These are phyloP conservation scores for Sebastes steindachneri DNA, from an alignment of 2,797 vertebrate genomes.

Conservation along the genomic window DNA sequence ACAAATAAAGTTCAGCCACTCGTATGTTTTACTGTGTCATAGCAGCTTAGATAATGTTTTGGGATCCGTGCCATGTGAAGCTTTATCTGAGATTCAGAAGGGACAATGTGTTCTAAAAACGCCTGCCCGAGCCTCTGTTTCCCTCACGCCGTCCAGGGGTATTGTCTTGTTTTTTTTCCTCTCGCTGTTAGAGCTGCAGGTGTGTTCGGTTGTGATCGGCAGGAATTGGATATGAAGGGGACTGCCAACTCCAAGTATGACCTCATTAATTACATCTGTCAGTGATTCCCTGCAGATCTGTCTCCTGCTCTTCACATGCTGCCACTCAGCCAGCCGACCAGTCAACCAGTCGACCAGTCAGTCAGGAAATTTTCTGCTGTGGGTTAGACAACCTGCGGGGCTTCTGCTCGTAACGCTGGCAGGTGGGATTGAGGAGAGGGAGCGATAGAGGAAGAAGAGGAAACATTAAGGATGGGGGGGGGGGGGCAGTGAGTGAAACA, in stretches of 20 bases:
- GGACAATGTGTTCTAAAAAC: constrained; percentile 25
- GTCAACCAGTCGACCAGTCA: constrained; percentile 77
- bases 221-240: constrained; percentile 81
- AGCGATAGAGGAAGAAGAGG: constrained; percentile 27
- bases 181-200: constrained; percentile 68
- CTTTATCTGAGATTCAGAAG: constrained; percentile 24
- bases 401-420: constrained; percentile 73
- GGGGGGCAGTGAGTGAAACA: constrained; percentile 47
- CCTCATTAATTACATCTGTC: constrained; percentile 87
- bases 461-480: constrained; percentile 43
- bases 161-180: constrained; percentile 29
- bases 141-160: constrained; percentile 17
- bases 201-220: constrained; percentile 78
- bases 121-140: constrained; percentile 18
- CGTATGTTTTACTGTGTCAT: background rate
- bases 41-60: constrained; percentile 15
- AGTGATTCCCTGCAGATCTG: constrained; percentile 81
- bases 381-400: constrained; percentile 79
- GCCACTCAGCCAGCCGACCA: constrained; percentile 79
- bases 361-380: constrained; percentile 79
- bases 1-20: background rate
- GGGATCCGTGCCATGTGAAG: constrained; percentile 13
- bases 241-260: constrained; percentile 81
- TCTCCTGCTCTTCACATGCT: constrained; percentile 80
- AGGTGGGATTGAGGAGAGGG: constrained; percentile 64